Conservation (phyloP, 2,888 invertebrate genomes). For the Zygogramma bicolorata region DNA sequence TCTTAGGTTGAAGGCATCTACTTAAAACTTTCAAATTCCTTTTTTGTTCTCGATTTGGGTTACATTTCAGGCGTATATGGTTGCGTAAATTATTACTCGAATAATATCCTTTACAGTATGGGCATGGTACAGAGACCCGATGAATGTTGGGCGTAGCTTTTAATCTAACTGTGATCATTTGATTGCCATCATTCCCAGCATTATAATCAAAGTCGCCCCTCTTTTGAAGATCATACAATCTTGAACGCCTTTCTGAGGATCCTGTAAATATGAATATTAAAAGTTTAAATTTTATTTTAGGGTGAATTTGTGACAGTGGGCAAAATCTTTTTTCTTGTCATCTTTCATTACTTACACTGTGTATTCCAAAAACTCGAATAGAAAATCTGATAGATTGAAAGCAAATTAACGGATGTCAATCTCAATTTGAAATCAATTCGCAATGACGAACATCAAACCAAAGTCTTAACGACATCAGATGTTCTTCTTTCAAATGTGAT, state of each 20-base stretch:
- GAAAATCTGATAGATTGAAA: background rate
- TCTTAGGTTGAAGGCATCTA: background rate
- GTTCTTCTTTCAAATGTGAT: background rate
- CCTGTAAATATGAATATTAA: background rate
- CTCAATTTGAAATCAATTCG: background rate
- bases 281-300: background rate
- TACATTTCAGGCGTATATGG: background rate
- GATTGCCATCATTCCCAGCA: background rate
- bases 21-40: no score
- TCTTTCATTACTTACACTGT: background rate
- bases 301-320: background rate
- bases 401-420: background rate
- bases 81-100: background rate
- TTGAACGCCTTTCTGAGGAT: conserved; percentile 2
- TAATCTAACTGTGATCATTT: background rate
- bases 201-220: background rate
- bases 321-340: background rate
- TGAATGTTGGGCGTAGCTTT: background rate
- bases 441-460: background rate
- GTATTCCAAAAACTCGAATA: background rate
- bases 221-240: background rate
- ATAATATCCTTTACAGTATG: conserved; percentile 3
- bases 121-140: background rate
- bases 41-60: background rate
- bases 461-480: background rate